phyloP scores from a whole-genome alignment of 2,888 invertebrate genomes.

The Baccha elongata region DNA sequence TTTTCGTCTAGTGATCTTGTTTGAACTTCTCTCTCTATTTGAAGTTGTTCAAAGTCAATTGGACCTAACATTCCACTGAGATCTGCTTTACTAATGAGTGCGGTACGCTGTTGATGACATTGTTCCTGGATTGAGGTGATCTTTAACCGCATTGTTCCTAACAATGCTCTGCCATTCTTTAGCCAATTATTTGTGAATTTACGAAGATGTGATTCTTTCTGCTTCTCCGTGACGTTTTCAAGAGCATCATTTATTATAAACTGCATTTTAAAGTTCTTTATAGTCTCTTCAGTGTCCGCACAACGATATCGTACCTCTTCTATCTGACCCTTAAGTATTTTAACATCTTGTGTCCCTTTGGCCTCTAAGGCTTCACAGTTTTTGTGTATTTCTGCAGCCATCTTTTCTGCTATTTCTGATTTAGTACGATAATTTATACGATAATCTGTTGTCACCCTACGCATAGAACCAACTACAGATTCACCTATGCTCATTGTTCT shows the following conservation, averaged over 20 bases:
- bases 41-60: conserved; percentile 85
- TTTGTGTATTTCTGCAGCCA: conserved; percentile 77
- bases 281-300: conserved; percentile 82
- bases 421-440: conserved; percentile 79
- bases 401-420: conserved; percentile 79
- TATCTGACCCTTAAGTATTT: conserved; percentile 81
- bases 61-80: conserved; percentile 84
- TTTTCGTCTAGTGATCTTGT: conserved; percentile 83
- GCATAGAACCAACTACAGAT: conserved; percentile 48
- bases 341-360: conserved; percentile 77
- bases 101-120: conserved; percentile 80
- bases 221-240: conserved; percentile 78
- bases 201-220: conserved; percentile 79
- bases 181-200: conserved; percentile 84
- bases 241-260: conserved; percentile 77
- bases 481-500: conserved; percentile 72
- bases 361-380: conserved; percentile 76
- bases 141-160: conserved; percentile 84
- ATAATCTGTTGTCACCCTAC: conserved; percentile 73
- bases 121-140: conserved; percentile 83
- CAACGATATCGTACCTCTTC: conserved; percentile 83
- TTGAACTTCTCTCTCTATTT: conserved; percentile 84
- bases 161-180: conserved; percentile 82
- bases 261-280: conserved; percentile 81
- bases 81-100: conserved; percentile 82